phyloP scores from a whole-genome alignment of 1,140 invertebrate species.

The Heliconius hewitsoni region DNA sequence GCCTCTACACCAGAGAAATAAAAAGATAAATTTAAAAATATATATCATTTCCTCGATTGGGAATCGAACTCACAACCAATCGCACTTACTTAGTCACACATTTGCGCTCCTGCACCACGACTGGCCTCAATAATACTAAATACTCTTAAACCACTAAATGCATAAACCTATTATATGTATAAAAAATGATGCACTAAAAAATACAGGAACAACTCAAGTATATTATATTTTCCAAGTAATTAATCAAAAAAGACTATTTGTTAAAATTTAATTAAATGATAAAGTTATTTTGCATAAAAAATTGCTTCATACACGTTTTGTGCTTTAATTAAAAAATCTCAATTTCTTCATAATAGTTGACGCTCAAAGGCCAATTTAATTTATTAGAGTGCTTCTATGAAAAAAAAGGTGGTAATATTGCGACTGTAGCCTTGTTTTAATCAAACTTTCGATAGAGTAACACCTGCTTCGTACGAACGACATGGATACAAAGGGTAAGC shows the following conservation, averaged over 20 bases:
- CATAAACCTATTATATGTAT: background rate
- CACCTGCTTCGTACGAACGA: constrained; percentile 18
- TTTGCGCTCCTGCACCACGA: too few species aligned
- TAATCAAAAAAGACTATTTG: constrained; percentile 9
- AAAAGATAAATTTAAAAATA: too few species aligned
- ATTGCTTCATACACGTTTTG: constrained; percentile 12
- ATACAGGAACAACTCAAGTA: background rate
- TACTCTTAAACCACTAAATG: too few species aligned
- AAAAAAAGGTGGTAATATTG: constrained; percentile 7
- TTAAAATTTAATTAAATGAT: constrained; percentile 10
- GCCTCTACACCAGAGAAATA: too few species aligned
- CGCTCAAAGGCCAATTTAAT: constrained; percentile 13
- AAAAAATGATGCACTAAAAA: background rate
- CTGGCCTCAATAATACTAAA: too few species aligned
- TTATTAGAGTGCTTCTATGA: constrained; percentile 23
- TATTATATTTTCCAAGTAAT: background rate
- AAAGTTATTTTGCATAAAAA: constrained; percentile 1
- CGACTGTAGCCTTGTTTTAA: constrained; percentile 24
- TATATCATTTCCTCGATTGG: too few species aligned
- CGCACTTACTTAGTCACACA: too few species aligned
- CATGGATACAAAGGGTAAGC: background rate
- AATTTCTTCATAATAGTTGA: constrained; percentile 16
- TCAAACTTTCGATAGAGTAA: constrained; percentile 27
- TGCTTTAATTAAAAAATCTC: constrained; percentile 8
- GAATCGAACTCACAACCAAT: too few species aligned